Conservation (phyloP, 2,797 vertebrate species). For the Astyanax mexicanus region DNA sequence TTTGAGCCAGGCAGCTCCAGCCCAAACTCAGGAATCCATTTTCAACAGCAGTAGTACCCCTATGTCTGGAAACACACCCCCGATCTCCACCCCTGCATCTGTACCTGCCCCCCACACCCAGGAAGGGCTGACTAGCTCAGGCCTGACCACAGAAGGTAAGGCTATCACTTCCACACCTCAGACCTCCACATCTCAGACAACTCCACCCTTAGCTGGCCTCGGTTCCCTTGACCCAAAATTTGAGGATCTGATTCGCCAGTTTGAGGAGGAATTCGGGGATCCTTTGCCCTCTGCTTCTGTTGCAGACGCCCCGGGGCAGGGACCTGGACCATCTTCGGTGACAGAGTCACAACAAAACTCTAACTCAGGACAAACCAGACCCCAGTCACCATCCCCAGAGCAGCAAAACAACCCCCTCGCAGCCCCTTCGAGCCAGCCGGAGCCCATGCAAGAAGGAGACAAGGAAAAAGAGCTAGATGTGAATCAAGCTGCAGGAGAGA, state of each 20-base stretch:
- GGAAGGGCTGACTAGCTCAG: slow-evolving; percentile 61
- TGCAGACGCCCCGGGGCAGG: slow-evolving; percentile 28
- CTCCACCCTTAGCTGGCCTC: slow-evolving; percentile 68
- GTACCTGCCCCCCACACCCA: slow-evolving; percentile 53
- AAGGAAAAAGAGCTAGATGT: slow-evolving; percentile 55
- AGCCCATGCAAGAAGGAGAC: slow-evolving; percentile 63
- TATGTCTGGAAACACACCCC: slow-evolving; percentile 68
- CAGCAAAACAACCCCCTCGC: slow-evolving; percentile 53
- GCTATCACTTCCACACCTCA: slow-evolving; percentile 60
- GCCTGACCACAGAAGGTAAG: slow-evolving; percentile 19
- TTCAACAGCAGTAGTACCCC: slow-evolving; percentile 69
- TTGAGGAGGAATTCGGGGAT: slow-evolving; percentile 94
- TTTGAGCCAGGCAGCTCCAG: slow-evolving; percentile 75
- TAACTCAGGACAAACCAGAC: slow-evolving; percentile 69
- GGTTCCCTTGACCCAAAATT: slow-evolving; percentile 89
- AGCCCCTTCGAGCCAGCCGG: slow-evolving; percentile 57
- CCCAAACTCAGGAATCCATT: slow-evolving; percentile 93
- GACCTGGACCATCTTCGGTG: slow-evolving; percentile 46
- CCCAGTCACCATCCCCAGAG: slow-evolving; percentile 57
- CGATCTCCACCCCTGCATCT: slow-evolving; percentile 52
- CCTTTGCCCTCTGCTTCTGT: slow-evolving; percentile 61
- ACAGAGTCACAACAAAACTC: slow-evolving; percentile 61
- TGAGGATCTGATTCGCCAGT: slow-evolving; percentile 94
- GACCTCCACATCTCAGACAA: slow-evolving; percentile 70
- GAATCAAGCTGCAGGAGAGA: slow-evolving; percentile 45